A percentile compares a stretch with the other conserved stretches of the same genome.
phyloP scores from a whole-genome alignment of 2,888 invertebrate genomes.

The Diploptera punctata region DNA sequence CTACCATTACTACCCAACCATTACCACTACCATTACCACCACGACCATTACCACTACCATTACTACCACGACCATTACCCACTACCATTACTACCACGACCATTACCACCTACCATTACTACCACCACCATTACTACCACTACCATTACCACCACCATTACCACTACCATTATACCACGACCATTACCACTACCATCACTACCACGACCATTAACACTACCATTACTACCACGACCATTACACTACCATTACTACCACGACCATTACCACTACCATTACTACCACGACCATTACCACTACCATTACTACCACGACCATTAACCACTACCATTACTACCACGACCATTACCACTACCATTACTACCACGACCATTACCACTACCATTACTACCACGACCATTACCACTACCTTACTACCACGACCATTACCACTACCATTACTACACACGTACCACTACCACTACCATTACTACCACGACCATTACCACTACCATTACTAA shows the following conservation, averaged over 20 bases:
- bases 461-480: too few species aligned
- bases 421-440: not conserved
- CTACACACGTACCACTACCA: too few species aligned
- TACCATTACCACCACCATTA: not conserved
- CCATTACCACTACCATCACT: not conserved
- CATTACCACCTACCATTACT: not conserved
- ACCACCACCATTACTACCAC: not conserved
- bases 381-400: too few species aligned
- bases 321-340: not conserved
- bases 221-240: not conserved
- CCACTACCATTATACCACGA: not conserved
- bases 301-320: not conserved
- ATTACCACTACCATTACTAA: too few species aligned
- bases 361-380: not conserved
- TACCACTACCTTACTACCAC: not conserved
- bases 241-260: not conserved
- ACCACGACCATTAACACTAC: not conserved
- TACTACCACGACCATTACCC: not conserved
- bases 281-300: not conserved
- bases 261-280: not conserved
- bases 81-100: not conserved
- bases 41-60: not conserved
- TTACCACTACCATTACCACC: not conserved
- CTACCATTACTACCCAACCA: not conserved
- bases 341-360: not conserved